Base-by-base conservation (phyloP, 2,797 vertebrate genomes). In the Sebastolobus altivelis region DNA sequence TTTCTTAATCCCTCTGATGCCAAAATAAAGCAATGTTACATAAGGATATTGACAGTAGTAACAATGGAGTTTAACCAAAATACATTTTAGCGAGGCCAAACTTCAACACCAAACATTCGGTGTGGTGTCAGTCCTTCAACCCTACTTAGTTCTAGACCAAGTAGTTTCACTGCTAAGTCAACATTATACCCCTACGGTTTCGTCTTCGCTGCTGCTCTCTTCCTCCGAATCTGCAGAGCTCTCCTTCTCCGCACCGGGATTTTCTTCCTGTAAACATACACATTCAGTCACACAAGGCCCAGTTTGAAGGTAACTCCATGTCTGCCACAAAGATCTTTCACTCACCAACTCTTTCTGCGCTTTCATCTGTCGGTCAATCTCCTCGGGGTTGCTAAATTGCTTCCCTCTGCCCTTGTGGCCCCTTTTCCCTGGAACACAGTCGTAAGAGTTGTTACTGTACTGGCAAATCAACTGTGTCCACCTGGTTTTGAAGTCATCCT, bases 321-420 rank as follows among this genome's bases (percentile, higher is more conserved):
- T 52, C 22, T 29, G 56, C 2, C 6, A 54, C 9, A 49, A 13
- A 59, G 18, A 4, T 18, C 4, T 16, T 52, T 27, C 3, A 83
- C 94, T 93, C 74, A 96, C 96, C 95, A 85, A 0, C 82, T 95
- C 94, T 70, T 81, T 94, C 88, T 97, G 95, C 0, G 84, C 93
- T 67, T 18, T 94, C 96, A 97, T 97, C 83, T 97, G 96, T 38
- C 96, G 72, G 79, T 97, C 96, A 20, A 97, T 96, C 89, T 97
- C 96, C 60, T 97, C 96, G 0, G 96, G 96, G 81, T 96, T 96
- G 91, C 95, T 96, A 85, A 96, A 97, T 81, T 96, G 95, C 89
- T 97, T 97, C 65, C 95, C 95, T 63, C 96, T 87, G 81, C 96
- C 96, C 81, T 96, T 97, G 82, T 97, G 95, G 67, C 95, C 90